Evolutionary conservation across 2,797 vertebrate species (phyloP).

Genomic region (Falco cherrug): DNA sequence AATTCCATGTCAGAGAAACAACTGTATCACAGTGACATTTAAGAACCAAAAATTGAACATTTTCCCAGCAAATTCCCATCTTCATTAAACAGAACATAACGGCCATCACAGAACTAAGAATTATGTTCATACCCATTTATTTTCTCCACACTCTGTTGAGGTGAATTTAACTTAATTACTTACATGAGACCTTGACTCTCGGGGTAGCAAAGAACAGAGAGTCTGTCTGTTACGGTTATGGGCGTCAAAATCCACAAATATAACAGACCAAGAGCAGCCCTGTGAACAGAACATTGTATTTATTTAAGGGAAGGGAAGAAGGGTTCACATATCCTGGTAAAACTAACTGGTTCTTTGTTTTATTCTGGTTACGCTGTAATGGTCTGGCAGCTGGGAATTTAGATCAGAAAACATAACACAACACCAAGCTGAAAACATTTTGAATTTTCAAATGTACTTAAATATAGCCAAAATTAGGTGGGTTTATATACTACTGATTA

Average conservation of each 20-base stretch:
- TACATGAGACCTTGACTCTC: slow-evolving; percentile 96
- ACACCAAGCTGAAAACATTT: neutral
- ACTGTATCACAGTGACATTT: neutral
- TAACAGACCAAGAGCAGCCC: slow-evolving; percentile 98
- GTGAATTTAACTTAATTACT: slow-evolving; percentile 70
- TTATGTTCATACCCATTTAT: neutral
- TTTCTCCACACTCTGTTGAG: neutral
- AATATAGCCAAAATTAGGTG: neutral
- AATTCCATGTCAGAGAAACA: neutral
- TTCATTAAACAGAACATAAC: neutral
- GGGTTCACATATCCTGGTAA: neutral
- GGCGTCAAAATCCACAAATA: slow-evolving; percentile 98
- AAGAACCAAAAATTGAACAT: neutral
- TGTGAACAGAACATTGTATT: slow-evolving; percentile 43
- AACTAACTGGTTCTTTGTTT: neutral
- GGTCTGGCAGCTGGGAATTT: neutral
- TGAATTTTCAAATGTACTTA: neutral
- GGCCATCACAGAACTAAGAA: neutral
- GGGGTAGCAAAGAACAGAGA: slow-evolving; percentile 90
- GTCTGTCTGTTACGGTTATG: slow-evolving; percentile 98
- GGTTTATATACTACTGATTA: neutral
- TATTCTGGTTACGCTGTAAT: neutral
- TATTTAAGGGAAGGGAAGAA: neutral
- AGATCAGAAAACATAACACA: neutral
- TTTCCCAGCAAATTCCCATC: neutral